Conservation (phyloP, 2,888 invertebrate species). For the Homarus gammarus region DNA sequence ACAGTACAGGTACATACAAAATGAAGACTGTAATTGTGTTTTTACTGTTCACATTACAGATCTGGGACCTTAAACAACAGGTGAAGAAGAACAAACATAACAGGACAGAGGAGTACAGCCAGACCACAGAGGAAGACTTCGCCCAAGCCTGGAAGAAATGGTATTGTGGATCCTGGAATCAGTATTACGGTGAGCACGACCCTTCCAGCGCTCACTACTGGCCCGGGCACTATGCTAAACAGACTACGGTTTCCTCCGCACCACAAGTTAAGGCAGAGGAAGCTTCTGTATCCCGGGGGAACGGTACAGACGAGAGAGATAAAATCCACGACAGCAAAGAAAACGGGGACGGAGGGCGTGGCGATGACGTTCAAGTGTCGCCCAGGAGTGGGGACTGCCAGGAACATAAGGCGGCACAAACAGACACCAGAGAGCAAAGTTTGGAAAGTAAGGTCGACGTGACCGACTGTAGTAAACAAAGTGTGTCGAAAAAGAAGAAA, state of each 20-base stretch:
- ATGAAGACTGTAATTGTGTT: too few species aligned
- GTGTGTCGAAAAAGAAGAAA: neutral
- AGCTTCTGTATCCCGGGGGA: neutral
- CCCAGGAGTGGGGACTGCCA: neutral
- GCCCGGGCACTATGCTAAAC: constrained; percentile 22
- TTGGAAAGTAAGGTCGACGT: neutral
- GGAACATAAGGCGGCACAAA: neutral
- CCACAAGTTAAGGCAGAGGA: neutral
- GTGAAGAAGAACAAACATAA: neutral
- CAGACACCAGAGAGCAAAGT: neutral
- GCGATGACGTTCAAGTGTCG: neutral
- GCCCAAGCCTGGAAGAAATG: constrained; percentile 36
- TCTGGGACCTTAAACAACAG: constrained; percentile 26
- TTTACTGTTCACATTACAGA: too few species aligned
- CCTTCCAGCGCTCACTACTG: constrained; percentile 5
- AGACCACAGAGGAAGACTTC: constrained; percentile 53
- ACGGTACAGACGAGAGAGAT: neutral
- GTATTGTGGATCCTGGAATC: constrained; percentile 9
- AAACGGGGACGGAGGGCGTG: too few species aligned
- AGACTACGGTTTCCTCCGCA: neutral
- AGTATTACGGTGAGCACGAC: constrained; percentile 29
- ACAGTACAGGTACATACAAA: too few species aligned
- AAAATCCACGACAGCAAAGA: too few species aligned
- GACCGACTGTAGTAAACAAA: neutral
- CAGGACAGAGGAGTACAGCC: constrained; percentile 4